Evolutionary conservation across 2,113 vertebrate species (phyloP), one percentile per base, ranked within the genome.

Genomic region (Tylochromis polylepis): DNA sequence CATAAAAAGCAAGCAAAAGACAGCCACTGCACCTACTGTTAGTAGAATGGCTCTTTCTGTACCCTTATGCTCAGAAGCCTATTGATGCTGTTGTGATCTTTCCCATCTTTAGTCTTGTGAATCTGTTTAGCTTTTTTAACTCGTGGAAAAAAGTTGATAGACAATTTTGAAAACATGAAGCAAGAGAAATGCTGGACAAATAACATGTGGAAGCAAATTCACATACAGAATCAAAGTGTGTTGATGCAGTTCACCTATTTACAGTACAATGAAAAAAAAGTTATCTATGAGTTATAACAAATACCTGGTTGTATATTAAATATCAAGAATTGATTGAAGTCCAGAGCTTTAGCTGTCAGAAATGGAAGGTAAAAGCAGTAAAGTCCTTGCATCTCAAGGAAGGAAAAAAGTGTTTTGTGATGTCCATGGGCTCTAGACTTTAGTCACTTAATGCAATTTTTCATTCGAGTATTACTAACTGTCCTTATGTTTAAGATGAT

Each of bases 171-270:
- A 70, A 70, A 43, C 36, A 41, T 24, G 14, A 70, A 43, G 38
- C 65, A 41, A 70, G 12, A 70, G 8, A 70, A 70, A 70, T 70
- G 38, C 2, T 70, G 65, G 65, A 43, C 65, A 70, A 24, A 70
- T 43, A 70, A 43, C 38, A 70, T 24, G n/a, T 36, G n/a, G 65
- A 70, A 41, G 65, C 65, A 70, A 70, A 22, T 70, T 22, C 36
- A 43, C 34, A 41, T 70, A 41, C 20, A 15, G 12, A 70, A 43
- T 70, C 65, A 70, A 70, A 70, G 12, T 41, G 36, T 22, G n/a
- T 43, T 43, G 9, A 75, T 75, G 24, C 70, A 49, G 43, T 27
- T 49, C 14, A 18, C 24, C 27, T 75, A 29, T 11, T 75, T 20
- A 43, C 38, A 43, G 14, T 43, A 70, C 3, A n/a, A 65, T 62